Percentiles rank a stretch among this genome's conserved stretches.
Conservation (phyloP, 2,113 vertebrate genomes). For the Megaceryle maxima region DNA sequence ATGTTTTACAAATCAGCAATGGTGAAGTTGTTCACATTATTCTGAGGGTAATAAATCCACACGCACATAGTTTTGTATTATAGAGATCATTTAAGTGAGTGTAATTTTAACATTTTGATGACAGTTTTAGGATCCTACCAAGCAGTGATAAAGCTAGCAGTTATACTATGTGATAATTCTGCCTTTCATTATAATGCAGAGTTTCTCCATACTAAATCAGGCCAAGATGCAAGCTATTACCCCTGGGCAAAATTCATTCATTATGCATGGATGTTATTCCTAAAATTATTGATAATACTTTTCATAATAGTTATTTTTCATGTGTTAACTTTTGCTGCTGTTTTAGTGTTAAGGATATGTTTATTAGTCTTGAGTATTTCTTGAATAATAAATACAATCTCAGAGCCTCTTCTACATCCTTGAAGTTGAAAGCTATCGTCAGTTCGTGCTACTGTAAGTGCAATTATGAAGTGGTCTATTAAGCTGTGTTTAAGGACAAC, state of each 20-base stretch:
- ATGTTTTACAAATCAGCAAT: slow-evolving; percentile 26
- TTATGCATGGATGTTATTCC: slow-evolving; percentile 90
- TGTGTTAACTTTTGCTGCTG: slow-evolving; percentile 86
- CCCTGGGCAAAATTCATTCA: slow-evolving; percentile 87
- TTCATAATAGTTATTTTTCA: slow-evolving; percentile 89
- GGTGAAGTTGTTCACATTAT: slow-evolving; percentile 12
- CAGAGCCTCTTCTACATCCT: slow-evolving; percentile 10
- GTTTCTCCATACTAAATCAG: slow-evolving; percentile 81
- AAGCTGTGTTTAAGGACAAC: not conserved
- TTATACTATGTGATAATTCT: slow-evolving; percentile 84
- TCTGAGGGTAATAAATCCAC: slow-evolving; percentile 47
- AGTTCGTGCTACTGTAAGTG: slow-evolving; percentile 32
- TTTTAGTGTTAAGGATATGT: slow-evolving; percentile 84
- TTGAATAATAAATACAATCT: slow-evolving; percentile 70
- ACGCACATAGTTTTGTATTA: not conserved
- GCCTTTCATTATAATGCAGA: slow-evolving; percentile 79
- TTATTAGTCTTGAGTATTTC: slow-evolving; percentile 82
- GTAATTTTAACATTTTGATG: slow-evolving; percentile 71
- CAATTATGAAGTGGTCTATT: slow-evolving; percentile 3
- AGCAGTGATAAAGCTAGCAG: slow-evolving; percentile 72
- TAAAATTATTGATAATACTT: slow-evolving; percentile 91
- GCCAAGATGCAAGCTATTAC: slow-evolving; percentile 83
- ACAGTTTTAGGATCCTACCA: slow-evolving; percentile 75
- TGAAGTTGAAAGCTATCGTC: slow-evolving; percentile 50
- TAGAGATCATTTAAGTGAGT: slow-evolving; percentile 49